Evolutionary conservation across 2,888 invertebrate genomes (phyloP), one percentile per base, ranked within the genome.

Genomic region (Cephalotes varians): DNA sequence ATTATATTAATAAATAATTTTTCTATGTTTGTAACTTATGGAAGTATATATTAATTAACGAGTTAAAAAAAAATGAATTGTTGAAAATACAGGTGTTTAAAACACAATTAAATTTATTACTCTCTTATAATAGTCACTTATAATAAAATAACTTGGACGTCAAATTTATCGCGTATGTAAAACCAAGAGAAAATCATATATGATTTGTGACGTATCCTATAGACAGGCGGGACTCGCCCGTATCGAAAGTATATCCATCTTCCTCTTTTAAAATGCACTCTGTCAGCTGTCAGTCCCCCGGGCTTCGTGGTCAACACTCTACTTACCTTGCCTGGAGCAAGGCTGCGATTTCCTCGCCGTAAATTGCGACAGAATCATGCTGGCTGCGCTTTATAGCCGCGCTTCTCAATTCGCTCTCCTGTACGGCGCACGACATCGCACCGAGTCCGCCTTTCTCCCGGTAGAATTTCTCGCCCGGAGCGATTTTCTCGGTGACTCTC

Each of bases 291-390:
- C 83, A 44, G 80, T 80, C 80, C 54, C 60, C 62, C 25, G 58
- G 69, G 37, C 51, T 65, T 44, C 83, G 83, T 90, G 86, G 87
- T 87, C 87, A 83, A 85, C 85, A 86, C 82, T 90, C 86, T 87
- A 87, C 88, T 89, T 88, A 92, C 92, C 92, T 92, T 92, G 92
- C 92, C 91, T 91, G 88, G 90, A 93, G 93, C 93, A 93, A 93
- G 93, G 93, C 91, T 93, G 91, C 88, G 90, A 92, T 92, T 92
- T 91, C 91, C 91, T 91, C 89, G 87, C 89, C 88, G 91, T 90
- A 91, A 91, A 91, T 92, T 92, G 91, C 91, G 88, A 92, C 89
- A 91, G 90, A 87, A 87, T 90, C 83, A 76, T 84, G 82, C 81
- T 79, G 83, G 54, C 73, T 83, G 82, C 74, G 84, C 49, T 85